Evolutionary conservation across 2,888 invertebrate genomes (phyloP).

Genomic region (Polylopha cassiicola): DNA sequence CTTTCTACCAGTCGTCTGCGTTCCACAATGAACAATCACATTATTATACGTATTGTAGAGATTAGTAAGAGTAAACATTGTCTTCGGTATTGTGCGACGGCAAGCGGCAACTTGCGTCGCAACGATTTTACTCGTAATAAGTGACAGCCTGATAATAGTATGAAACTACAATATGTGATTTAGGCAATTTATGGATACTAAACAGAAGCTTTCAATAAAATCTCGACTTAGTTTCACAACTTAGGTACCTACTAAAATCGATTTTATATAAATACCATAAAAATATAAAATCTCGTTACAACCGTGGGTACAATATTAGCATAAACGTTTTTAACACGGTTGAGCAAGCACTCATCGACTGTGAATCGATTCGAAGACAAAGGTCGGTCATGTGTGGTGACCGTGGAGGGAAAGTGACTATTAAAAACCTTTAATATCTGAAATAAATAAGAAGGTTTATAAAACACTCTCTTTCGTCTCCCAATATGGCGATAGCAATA

Average conservation of each 20-base stretch:
- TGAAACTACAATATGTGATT: too few relatives aligned
- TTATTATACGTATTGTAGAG: slow-evolving; percentile 57
- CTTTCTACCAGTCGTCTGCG: slow-evolving; percentile 58
- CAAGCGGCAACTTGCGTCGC: too few relatives aligned
- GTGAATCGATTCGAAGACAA: slow-evolving; percentile 50
- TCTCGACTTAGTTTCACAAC: too few relatives aligned
- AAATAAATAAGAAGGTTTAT: slow-evolving; percentile 43
- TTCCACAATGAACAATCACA: slow-evolving; percentile 60
- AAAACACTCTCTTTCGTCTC: slow-evolving; percentile 69
- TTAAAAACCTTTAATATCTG: slow-evolving; percentile 47
- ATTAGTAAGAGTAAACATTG: slow-evolving; percentile 54
- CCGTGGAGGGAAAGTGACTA: slow-evolving; percentile 41
- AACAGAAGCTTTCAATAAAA: too few relatives aligned
- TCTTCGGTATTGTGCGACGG: slow-evolving; percentile 26
- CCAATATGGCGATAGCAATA: slow-evolving; percentile 72
- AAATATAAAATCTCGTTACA: slow-evolving; percentile 17
- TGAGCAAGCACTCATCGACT: slow-evolving; percentile 52
- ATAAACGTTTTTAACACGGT: slow-evolving; percentile 44
- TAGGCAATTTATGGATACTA: too few relatives aligned
- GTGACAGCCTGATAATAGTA: too few relatives aligned
- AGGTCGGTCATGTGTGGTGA: slow-evolving; percentile 50
- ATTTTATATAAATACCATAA: slow-evolving; percentile 8
- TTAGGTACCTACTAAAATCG: slow-evolving; percentile 10
- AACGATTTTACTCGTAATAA: too few relatives aligned
- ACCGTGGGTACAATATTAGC: slow-evolving; percentile 31